Base-by-base conservation (phyloP, 1,140 invertebrate species). In the Hylyphantes graminicola region DNA sequence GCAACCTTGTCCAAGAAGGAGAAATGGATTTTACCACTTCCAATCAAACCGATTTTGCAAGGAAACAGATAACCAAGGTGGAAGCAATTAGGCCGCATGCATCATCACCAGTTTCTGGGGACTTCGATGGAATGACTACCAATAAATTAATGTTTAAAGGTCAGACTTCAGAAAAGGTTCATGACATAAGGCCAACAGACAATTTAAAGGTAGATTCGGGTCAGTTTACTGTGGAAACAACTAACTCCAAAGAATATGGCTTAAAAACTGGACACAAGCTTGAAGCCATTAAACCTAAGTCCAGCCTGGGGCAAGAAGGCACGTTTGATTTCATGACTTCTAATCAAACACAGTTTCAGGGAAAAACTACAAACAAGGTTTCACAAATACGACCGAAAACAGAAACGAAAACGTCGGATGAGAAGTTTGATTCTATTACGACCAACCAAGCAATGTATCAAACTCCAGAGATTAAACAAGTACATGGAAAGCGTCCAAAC, bases 241-340 rank as follows among this genome's bases (percentile, higher is more conserved):
- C 86, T 17, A 88, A 89, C 57, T 78, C 87, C 51, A 87, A 87
- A 9, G 89, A 90, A 80, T 73, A 86, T 65, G 85, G 80, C 17
- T 89, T 88, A 85, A 63, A 57, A 50, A 13, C 65, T 3, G 72
- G 48, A 19, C 12, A 2, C 7, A 72, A 72, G 64, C 12, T 48
- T 7, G 15, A 55, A 51, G 17, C 21, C 10, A 17, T 78, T 15
- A 78, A 55, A 17, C 88, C 65, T 84, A 84, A 54, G 89, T 89
- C 86, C 77, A 87, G 78, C 88, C 88, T 86, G 6, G 74, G 55
- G 78, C 90, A 90, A 57, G 88, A 88, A 19, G 90, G 90, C 3
- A 88, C 88, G 13, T 89, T 91, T 87, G 89, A 90, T 53, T 86
- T 88, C 54, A 87, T 87, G 57, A 91, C 90, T 21, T 53, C 73